Percentiles rank a stretch among this genome's conserved stretches.
phyloP scores from a whole-genome alignment of 1,140 invertebrate species.

The Aphelenchoides fujianensis region DNA sequence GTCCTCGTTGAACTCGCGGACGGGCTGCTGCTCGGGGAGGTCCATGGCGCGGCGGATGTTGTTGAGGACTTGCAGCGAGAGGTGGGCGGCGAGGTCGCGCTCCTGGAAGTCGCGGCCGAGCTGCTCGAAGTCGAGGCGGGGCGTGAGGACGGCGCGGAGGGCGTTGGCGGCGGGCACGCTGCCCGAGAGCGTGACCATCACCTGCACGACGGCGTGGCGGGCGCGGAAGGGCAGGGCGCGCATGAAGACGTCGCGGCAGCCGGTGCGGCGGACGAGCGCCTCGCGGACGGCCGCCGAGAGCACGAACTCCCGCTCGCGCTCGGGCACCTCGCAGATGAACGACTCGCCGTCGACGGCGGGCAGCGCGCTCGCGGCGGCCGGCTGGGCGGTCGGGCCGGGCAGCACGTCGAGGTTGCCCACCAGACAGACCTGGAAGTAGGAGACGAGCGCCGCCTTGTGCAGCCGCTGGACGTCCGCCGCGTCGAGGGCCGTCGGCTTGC shows the following conservation, averaged over 20 bases:
- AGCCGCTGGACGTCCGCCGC: background rate
- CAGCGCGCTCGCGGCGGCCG: background rate
- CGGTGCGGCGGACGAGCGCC: constrained; percentile 20
- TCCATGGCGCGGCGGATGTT: background rate
- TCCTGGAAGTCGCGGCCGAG: background rate
- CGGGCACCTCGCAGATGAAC: constrained; percentile 42
- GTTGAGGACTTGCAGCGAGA: background rate
- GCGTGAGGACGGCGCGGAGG: constrained; percentile 1
- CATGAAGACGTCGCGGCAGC: constrained; percentile 42
- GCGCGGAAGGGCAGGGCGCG: constrained; percentile 8
- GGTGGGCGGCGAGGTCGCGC: background rate
- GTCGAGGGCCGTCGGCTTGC: background rate
- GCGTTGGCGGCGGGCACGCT: background rate
- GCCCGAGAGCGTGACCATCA: background rate
- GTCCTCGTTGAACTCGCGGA: background rate
- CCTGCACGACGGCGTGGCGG: background rate
- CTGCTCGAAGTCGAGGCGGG: background rate
- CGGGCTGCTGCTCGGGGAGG: background rate
- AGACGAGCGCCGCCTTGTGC: background rate
- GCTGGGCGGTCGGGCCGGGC: constrained; percentile 24
- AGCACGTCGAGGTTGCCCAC: constrained; percentile 35
- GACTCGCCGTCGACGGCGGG: constrained; percentile 42
- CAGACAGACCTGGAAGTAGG: constrained; percentile 46
- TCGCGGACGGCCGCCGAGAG: constrained; percentile 27
- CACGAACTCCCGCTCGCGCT: constrained; percentile 7